Evolutionary conservation across 2,113 vertebrate species (phyloP).

Genomic region (Oreotrochilus melanogaster): DNA sequence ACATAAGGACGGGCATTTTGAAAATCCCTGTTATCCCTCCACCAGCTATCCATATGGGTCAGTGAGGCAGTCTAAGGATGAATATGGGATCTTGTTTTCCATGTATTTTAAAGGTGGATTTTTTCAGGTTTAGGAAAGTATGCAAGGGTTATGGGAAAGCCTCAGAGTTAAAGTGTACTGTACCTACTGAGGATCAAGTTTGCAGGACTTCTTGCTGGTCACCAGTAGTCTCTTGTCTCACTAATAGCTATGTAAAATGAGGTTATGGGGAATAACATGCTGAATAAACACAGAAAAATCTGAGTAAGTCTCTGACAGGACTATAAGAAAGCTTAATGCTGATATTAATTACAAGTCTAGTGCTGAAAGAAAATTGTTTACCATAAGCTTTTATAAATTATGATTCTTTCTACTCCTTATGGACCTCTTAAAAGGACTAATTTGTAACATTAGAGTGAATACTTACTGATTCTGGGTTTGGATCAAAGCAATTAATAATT

Average conservation of each 20-base stretch:
- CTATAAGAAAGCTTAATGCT: background rate
- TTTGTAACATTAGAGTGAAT: background rate
- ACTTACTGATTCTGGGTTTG: background rate
- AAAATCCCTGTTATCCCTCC: background rate
- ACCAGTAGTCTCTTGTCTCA: background rate
- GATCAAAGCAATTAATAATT: background rate
- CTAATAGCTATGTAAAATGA: background rate
- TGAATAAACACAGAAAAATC: background rate
- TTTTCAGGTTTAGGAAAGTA: background rate
- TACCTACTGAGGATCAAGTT: background rate
- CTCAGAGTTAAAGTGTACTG: background rate
- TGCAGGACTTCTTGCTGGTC: background rate
- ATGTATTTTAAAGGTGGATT: background rate
- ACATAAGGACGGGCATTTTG: background rate
- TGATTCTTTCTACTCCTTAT: background rate
- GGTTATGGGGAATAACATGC: background rate
- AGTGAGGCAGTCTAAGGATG: background rate
- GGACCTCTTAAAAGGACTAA: slow-evolving; percentile 9
- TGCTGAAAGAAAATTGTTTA: background rate
- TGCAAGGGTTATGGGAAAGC: background rate
- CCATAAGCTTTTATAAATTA: background rate
- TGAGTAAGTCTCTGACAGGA: background rate
- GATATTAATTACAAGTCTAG: background rate
- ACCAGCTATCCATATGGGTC: background rate
- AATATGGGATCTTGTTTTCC: background rate